These are phyloP conservation scores for Peromyscus polionotus DNA, from an alignment of 2,113 vertebrate genomes.

Conservation along the genomic window DNA sequence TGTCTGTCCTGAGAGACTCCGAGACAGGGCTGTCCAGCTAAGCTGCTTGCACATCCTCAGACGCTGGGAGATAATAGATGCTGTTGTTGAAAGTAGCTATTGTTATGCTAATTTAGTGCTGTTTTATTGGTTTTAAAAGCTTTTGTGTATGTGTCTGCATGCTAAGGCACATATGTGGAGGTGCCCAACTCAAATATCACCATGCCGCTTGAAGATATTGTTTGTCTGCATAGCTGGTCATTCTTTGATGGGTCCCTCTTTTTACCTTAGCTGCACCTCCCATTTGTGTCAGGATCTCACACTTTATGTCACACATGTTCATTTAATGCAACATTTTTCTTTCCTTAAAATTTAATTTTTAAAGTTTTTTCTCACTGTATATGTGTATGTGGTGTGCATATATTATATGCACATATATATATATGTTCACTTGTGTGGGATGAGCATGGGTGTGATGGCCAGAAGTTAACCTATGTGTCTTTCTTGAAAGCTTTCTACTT, in stretches of 20 bases:
- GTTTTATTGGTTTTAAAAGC: background rate
- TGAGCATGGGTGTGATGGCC: background rate
- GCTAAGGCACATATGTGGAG: background rate
- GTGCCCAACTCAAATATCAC: background rate
- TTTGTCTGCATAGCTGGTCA: no score
- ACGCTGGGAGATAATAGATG: background rate
- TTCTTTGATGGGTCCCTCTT: background rate
- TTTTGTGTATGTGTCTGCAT: background rate
- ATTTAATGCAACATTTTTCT: constrained; percentile 32
- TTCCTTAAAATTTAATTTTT: background rate
- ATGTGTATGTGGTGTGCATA: background rate
- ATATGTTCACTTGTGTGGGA: background rate
- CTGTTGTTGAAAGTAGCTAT: background rate
- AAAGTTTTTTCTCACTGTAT: background rate
- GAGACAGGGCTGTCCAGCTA: background rate
- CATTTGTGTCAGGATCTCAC: no score
- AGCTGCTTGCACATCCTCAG: background rate
- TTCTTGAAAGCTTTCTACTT: background rate
- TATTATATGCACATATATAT: background rate
- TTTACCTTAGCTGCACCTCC: background rate
- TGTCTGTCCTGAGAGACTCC: background rate
- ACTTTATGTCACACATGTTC: background rate
- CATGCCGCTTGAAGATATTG: background rate
- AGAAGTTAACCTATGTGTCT: background rate
- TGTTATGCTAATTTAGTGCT: background rate